Evolutionary conservation across 2,888 invertebrate genomes (phyloP).

Genomic region (Tetheella fluctuosa): DNA sequence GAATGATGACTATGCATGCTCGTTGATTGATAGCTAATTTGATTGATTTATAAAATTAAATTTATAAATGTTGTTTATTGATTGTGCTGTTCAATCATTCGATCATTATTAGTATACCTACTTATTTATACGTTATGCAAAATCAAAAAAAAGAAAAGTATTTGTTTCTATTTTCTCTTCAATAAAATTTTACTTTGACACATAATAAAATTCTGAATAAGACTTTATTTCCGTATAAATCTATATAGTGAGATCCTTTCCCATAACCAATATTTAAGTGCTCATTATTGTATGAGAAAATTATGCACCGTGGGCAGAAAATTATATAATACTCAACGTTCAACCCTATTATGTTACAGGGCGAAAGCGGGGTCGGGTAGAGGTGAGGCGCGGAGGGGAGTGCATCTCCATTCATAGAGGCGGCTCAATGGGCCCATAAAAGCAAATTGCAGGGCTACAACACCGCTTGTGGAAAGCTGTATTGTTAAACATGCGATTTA

Average conservation of each 20-base stretch:
- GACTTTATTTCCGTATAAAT: not conserved
- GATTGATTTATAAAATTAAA: slow-evolving; percentile 2
- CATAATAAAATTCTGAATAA: not conserved
- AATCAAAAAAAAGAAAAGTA: not conserved
- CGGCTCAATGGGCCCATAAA: slow-evolving; percentile 56
- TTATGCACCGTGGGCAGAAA: slow-evolving; percentile 48
- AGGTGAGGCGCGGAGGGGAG: slow-evolving; percentile 28
- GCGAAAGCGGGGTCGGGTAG: slow-evolving; percentile 33
- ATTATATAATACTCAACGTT: slow-evolving; percentile 39
- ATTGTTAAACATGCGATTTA: slow-evolving; percentile 15
- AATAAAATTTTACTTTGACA: not conserved
- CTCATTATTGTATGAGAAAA: slow-evolving; percentile 33
- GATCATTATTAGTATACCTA: not conserved
- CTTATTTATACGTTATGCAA: not conserved
- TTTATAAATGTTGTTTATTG: not conserved
- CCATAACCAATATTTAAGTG: slow-evolving; percentile 9
- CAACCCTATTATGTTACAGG: slow-evolving; percentile 46
- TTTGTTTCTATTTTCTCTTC: not conserved
- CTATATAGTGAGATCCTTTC: not conserved
- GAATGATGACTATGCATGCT: not conserved
- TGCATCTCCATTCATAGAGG: slow-evolving; percentile 50
- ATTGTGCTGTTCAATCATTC: slow-evolving; percentile 1
- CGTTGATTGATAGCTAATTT: slow-evolving; percentile 2
- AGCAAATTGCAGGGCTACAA: slow-evolving; percentile 58
- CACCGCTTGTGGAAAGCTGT: slow-evolving; percentile 28